Percentiles rank a stretch among this genome's conserved stretches.
Evolutionary conservation across 1,140 invertebrate genomes (phyloP).

Genomic region (Polypedilum pembai): DNA sequence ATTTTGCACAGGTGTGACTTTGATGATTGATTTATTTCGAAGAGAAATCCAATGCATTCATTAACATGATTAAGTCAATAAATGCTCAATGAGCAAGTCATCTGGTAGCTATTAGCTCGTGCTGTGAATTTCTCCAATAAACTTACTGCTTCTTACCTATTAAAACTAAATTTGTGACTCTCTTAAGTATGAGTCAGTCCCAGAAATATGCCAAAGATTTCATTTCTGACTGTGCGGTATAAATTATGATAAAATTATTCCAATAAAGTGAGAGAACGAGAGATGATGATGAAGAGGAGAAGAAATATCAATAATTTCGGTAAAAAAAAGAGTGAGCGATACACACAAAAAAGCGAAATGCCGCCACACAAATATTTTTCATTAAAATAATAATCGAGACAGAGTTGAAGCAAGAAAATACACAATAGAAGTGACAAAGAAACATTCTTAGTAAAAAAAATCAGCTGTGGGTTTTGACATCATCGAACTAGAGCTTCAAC

Average conservation of each 20-base stretch:
- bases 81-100: not conserved
- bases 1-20: slow-evolving; percentile 11
- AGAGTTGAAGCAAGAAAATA: too few species aligned
- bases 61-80: slow-evolving; percentile 18
- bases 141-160: not conserved
- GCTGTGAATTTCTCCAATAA: slow-evolving; percentile 17
- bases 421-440: not conserved
- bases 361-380: not conserved
- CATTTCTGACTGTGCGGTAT: not conserved
- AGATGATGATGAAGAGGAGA: slow-evolving; percentile 4
- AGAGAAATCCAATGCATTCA: not conserved
- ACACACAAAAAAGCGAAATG: not conserved
- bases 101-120: not conserved
- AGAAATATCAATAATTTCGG: slow-evolving; percentile 22
- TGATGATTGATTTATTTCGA: not conserved
- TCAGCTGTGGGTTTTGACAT: too few species aligned
- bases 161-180: slow-evolving; percentile 2
- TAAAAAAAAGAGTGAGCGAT: not conserved
- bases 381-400: not conserved
- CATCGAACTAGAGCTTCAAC: too few species aligned
- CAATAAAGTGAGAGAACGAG: slow-evolving; percentile 3
- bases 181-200: not conserved
- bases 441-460: not conserved
- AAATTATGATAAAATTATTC: slow-evolving; percentile 27
- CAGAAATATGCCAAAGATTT: slow-evolving; percentile 12